A percentile compares a stretch with the other conserved stretches of the same genome.
These are phyloP conservation scores for Drosophila neutralis DNA, from an alignment of 2,888 invertebrate genomes.

Conservation along the genomic window DNA sequence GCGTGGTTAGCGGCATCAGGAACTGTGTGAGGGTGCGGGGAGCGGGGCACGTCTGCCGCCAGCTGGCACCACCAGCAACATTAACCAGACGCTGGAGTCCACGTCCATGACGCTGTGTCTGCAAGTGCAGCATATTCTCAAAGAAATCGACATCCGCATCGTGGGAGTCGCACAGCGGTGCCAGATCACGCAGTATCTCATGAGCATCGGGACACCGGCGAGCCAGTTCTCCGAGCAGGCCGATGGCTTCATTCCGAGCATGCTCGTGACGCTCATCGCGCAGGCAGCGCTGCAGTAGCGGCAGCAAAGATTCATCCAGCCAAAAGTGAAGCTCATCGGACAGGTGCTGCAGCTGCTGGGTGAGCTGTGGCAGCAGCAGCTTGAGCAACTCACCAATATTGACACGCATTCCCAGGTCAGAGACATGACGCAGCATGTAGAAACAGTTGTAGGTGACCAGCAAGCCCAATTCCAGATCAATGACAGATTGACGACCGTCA, in stretches of 20 bases:
- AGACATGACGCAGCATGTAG: conserved; percentile 90
- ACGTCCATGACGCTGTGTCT: conserved; percentile 93
- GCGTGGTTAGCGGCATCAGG: conserved; percentile 92
- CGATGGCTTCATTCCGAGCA: conserved; percentile 91
- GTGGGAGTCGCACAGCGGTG: conserved; percentile 87
- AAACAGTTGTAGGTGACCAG: conserved; percentile 93
- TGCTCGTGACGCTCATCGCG: conserved; percentile 90
- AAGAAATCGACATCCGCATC: conserved; percentile 97
- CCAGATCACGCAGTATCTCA: conserved; percentile 89
- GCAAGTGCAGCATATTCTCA: conserved; percentile 95
- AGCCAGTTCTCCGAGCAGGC: conserved; percentile 90
- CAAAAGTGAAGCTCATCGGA: conserved; percentile 87
- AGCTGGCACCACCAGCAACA: conserved; percentile 87
- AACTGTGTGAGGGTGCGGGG: conserved; percentile 92
- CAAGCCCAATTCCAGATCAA: conserved; percentile 89
- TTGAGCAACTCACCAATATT: conserved; percentile 91
- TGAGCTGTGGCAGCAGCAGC: conserved; percentile 88
- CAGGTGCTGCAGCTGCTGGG: conserved; percentile 83
- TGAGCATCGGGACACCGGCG: conserved; percentile 90
- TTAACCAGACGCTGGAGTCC: conserved; percentile 92
- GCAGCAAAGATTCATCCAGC: conserved; percentile 90
- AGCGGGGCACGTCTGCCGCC: conserved; percentile 86
- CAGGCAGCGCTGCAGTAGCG: conserved; percentile 88
- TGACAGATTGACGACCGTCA: conserved; percentile 75
- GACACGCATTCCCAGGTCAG: conserved; percentile 93